Evolutionary conservation across 2,888 invertebrate species (phyloP).

Genomic region (Drosophila nr. perissopoda): DNA sequence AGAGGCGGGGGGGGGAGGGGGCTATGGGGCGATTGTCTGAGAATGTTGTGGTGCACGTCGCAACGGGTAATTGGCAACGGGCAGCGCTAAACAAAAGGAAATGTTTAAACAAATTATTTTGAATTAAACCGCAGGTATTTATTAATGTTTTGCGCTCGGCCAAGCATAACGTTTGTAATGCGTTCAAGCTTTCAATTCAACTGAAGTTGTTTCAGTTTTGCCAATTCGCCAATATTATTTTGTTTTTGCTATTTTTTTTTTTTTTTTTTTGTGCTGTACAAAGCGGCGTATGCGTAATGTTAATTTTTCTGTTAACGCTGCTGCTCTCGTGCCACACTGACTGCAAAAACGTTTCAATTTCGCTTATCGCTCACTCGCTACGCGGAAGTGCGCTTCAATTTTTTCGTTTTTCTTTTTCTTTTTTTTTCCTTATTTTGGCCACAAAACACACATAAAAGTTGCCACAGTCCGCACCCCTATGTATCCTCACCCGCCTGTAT

Average conservation of each 20-base stretch:
- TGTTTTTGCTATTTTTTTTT: not conserved
- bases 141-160: slow-evolving; percentile 80
- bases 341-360: slow-evolving; percentile 77
- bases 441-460: slow-evolving; percentile 38
- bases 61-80: slow-evolving; percentile 54
- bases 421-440: slow-evolving; percentile 29
- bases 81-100: slow-evolving; percentile 74
- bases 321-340: slow-evolving; percentile 80
- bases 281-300: slow-evolving; percentile 78
- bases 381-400: slow-evolving; percentile 56
- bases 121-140: slow-evolving; percentile 81
- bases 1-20: not conserved
- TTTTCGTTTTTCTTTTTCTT: not conserved
- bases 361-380: slow-evolving; percentile 40
- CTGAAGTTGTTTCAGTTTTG: slow-evolving; percentile 31
- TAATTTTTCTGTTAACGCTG: slow-evolving; percentile 63
- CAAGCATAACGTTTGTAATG: slow-evolving; percentile 68
- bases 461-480: not conserved
- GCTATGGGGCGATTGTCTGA: slow-evolving; percentile 29
- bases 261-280: slow-evolving; percentile 47
- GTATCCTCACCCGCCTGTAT: not conserved
- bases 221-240: slow-evolving; percentile 12
- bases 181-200: slow-evolving; percentile 36
- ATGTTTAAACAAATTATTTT: slow-evolving; percentile 82
- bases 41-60: slow-evolving; percentile 51